Evolutionary conservation across 2,797 vertebrate genomes (phyloP).

Genomic region (Coregonus suidteri): DNA sequence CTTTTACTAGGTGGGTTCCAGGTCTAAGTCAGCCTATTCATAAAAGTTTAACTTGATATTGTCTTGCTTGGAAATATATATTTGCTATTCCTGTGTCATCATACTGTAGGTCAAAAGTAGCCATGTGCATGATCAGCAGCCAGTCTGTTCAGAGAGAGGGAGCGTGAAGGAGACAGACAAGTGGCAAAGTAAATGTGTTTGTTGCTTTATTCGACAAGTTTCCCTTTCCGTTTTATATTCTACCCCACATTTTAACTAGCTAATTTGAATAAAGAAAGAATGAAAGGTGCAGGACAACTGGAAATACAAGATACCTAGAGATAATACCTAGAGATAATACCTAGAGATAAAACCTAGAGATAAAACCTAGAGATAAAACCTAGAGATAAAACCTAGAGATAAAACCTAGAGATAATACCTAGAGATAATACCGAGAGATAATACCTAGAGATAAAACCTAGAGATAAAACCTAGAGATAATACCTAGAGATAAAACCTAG

Average conservation of each 20-base stretch:
- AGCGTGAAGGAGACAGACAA: neutral
- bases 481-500: too few species aligned
- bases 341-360: neutral
- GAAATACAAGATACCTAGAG: neutral
- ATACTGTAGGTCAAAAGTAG: neutral
- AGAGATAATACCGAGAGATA: too few species aligned
- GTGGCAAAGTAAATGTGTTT: neutral
- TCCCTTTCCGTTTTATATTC: neutral
- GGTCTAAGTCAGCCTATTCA: too few species aligned
- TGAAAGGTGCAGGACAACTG: neutral
- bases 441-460: too few species aligned
- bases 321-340: neutral
- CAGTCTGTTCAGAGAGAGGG: neutral
- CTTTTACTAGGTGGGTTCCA: too few species aligned
- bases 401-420: too few species aligned
- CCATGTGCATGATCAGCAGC: neutral
- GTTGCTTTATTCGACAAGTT: neutral
- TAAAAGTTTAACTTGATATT: neutral
- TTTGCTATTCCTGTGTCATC: neutral
- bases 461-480: too few species aligned
- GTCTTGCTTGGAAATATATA: neutral
- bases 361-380: neutral
- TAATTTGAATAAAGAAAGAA: neutral
- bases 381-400: neutral
- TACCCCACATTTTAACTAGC: neutral